Base-by-base conservation (phyloP, 1,140 invertebrate genomes). In the Drosophila pruinosa region DNA sequence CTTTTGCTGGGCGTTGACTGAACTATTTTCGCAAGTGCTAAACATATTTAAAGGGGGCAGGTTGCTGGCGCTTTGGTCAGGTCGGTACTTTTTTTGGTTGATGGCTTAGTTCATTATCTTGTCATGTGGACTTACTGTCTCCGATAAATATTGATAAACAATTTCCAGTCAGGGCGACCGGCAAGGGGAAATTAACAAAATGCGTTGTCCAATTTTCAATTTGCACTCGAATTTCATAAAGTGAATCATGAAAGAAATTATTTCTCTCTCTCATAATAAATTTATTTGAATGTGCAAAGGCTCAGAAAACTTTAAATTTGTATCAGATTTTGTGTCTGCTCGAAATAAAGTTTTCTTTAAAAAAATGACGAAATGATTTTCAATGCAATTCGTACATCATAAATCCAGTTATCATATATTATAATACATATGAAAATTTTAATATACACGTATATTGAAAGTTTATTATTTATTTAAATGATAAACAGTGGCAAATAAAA, bases 81-180 rank as follows among this genome's bases (percentile, higher is more conserved):
- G 1, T 26, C 38, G 81, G 78, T 47, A 47, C 43, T 73, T 59
- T 76, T 79, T 59, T 24, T 28, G 43, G 36, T 62, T 48, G 41
- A 26, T 12, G 54, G 78, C 82, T 88, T 71, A 81, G 17, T 68
- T 62, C n/a, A 43, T 31, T 86, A 86, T 88, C 81, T 77, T 86
- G 82, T 77, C 81, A 78, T 73, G 77, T 71, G 77, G 73, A 53
- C 21, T 81, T 63, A 81, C 50, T 71, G 70, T 72, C 38, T 71
- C 62, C 43, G 78, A 88, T 85, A 83, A 86, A 86, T 52, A 75
- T 65, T 72, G 81, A 85, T 86, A 85, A 85, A 69, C 31, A 14
- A 48, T 5, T 77, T 77, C 75, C 61, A 78, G 21, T 31, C 24
- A 12, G 34, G 52, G 38, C 10, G n/a, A 8, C 8, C 31, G 3